Base-by-base conservation (phyloP, 2,797 vertebrate species). In the Tauraco hartlaubi region DNA sequence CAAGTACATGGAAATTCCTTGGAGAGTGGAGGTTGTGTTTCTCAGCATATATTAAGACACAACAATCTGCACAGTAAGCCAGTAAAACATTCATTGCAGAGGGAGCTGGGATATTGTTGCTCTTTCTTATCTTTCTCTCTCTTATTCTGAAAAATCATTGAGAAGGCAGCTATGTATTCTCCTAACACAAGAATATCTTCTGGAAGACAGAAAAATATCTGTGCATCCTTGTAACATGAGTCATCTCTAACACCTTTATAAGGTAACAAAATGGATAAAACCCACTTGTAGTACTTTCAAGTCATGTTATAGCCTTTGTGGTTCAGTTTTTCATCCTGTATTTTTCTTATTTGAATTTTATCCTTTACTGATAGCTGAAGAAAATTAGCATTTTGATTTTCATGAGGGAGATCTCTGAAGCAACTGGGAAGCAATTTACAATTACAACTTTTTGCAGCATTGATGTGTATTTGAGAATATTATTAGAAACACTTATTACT, bases 1-100 rank as follows among this genome's bases (percentile, higher is more conserved):
- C 9, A 63, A 49, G 68, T 29, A 68, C 5, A 12, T 12, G 17
- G n/a, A 76, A 62, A 66, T 41, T 35, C 17, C 37, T 51, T 33
- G 33, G 3, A 6, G 6, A 25, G 16, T 4, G 1, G 11, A 12
- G 6, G 7, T 6, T 75, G 39, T 15, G 29, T 35, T 91, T 43
- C 17, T 68, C 44, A 75, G 17, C 2, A 1, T 12, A 6, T 1
- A 0, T n/a, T 58, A 81, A 54, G 35, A 49, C 23, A 62, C 3
- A 18, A 17, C 31, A 75, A 19, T 46, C 25, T 44, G 31, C 33
- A 19, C 2, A 7, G 22, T 73, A 5, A 91, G 41, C 13, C 62
- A 43, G 37, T 88, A 26, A 92, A 51, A 26, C 1, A 1, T 39
- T 56, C 7, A 11, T 29, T 78, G 31, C 58, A 75, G 23, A 58